phyloP scores from a whole-genome alignment of 2,113 vertebrate species.

The Hypomesus transpacificus region DNA sequence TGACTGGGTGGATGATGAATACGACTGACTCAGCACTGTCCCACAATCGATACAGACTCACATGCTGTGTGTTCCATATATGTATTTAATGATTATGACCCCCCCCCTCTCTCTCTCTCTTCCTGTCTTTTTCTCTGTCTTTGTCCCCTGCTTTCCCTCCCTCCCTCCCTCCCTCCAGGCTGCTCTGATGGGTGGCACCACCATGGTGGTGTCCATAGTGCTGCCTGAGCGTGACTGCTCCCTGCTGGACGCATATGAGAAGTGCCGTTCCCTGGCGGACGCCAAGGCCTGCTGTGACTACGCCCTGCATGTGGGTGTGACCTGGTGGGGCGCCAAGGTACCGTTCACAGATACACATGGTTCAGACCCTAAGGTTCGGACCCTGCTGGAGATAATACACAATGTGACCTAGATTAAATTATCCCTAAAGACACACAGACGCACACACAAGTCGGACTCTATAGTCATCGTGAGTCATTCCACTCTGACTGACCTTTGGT shows the following conservation, averaged over 20 bases:
- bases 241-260: constrained; percentile 90
- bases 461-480: constrained; percentile 42
- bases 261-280: constrained; percentile 82
- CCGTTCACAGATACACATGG: not conserved
- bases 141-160: not conserved
- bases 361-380: not conserved
- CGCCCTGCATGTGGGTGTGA: constrained; percentile 89
- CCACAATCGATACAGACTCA: constrained; percentile 26
- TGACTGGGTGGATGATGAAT: too few species aligned
- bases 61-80: constrained; percentile 10
- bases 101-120: not conserved
- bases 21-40: too few species aligned
- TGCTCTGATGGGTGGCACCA: constrained; percentile 91
- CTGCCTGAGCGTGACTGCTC: constrained; percentile 92
- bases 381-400: constrained; percentile 1
- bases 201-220: constrained; percentile 90
- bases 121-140: constrained; percentile 1
- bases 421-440: constrained; percentile 36
- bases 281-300: constrained; percentile 96
- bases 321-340: constrained; percentile 97
- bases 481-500: too few species aligned
- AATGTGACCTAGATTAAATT: constrained; percentile 52
- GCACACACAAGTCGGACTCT: constrained; percentile 46
- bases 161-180: constrained; percentile 69
- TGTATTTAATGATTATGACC: not conserved